A percentile compares a stretch with the other conserved stretches of the same genome.
These are phyloP conservation scores for Macrochelys suwanniensis DNA, from an alignment of 2,797 vertebrate genomes.

Conservation along the genomic window DNA sequence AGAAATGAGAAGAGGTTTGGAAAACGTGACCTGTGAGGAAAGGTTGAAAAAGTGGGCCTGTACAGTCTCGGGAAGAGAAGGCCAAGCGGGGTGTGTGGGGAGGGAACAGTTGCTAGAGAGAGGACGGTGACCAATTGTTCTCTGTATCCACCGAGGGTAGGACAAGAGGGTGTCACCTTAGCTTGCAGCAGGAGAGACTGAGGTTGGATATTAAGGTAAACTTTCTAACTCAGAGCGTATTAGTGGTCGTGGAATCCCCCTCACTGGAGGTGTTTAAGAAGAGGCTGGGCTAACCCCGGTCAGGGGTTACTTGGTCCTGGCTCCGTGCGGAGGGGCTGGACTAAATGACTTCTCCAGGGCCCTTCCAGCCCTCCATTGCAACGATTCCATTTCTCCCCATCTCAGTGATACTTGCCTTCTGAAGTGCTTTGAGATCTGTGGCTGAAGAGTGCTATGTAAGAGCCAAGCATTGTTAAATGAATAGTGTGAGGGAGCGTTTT, in stretches of 20 bases:
- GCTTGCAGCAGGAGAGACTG: background rate
- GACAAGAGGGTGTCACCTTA: background rate
- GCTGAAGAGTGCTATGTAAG: background rate
- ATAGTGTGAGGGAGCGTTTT: background rate
- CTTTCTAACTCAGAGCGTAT: background rate
- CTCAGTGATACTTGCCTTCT: fast-evolving
- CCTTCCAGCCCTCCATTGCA: background rate
- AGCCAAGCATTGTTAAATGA: fast-evolving
- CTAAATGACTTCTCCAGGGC: background rate
- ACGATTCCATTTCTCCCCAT: background rate
- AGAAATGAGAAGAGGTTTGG: background rate
- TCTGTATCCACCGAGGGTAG: background rate
- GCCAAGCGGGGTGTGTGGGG: too few relatives aligned
- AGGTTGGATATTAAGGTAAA: background rate
- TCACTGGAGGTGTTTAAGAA: background rate
- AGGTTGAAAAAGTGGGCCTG: too few relatives aligned
- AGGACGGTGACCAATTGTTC: background rate
- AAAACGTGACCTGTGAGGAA: background rate
- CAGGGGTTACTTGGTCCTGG: background rate
- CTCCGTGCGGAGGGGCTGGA: background rate
- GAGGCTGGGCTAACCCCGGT: background rate
- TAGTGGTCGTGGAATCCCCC: background rate
- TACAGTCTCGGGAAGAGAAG: too few relatives aligned
- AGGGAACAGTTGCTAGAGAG: background rate
- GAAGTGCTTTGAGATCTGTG: fast-evolving